Percentiles rank a stretch among this genome's conserved stretches.
These are phyloP conservation scores for Reinhardtius hippoglossoides DNA, from an alignment of 2,113 vertebrate species.

Conservation along the genomic window DNA sequence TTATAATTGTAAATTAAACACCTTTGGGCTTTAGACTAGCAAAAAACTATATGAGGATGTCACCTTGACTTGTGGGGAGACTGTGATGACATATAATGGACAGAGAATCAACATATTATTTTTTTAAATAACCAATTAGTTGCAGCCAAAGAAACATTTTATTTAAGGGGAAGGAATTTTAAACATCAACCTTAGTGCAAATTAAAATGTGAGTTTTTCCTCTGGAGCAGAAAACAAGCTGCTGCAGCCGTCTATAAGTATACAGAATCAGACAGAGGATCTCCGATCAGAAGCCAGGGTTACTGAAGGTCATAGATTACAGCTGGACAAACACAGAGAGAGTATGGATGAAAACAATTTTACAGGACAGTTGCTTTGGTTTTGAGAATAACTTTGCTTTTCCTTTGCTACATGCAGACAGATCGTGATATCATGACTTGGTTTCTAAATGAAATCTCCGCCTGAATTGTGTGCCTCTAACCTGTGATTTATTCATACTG, in stretches of 20 bases:
- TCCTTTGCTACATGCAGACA: conserved; percentile 23
- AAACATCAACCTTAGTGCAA: neutral
- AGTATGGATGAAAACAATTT: conserved; percentile 25
- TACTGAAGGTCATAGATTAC: conserved; percentile 15
- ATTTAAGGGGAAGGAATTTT: too few species aligned
- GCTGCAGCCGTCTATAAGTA: neutral
- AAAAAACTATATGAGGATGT: neutral
- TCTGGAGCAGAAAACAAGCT: neutral
- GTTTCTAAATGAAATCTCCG: conserved; percentile 54
- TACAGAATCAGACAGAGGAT: conserved; percentile 1
- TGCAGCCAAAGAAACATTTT: neutral
- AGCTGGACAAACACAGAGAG: conserved; percentile 23
- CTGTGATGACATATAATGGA: neutral
- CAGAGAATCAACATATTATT: neutral
- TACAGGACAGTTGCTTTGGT: conserved; percentile 25
- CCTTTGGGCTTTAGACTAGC: too few species aligned
- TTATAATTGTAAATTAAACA: neutral
- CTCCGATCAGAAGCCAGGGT: conserved; percentile 5
- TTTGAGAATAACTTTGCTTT: conserved; percentile 28
- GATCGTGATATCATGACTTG: conserved; percentile 27
- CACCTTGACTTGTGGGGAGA: neutral
- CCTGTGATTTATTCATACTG: conserved; percentile 74
- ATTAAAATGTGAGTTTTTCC: neutral
- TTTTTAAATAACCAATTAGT: neutral
- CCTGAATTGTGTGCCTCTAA: conserved; percentile 50